A percentile compares a stretch with the other conserved stretches of the same genome.
Evolutionary conservation across 1,140 invertebrate genomes (phyloP).

Genomic region (Latrodectus geometricus): DNA sequence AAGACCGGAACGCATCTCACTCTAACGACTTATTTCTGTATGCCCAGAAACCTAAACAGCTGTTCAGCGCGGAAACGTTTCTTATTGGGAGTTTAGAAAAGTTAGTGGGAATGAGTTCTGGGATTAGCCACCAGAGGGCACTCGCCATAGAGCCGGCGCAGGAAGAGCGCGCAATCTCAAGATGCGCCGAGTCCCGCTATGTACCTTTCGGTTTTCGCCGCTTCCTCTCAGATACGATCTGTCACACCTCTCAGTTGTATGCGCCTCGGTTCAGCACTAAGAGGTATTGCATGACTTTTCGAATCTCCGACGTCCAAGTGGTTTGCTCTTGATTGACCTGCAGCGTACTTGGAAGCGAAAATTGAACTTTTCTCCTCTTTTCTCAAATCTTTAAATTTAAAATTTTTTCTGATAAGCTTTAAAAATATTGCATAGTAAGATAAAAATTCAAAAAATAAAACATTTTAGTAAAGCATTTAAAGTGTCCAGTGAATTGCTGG

Average conservation of each 20-base stretch:
- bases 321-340: not conserved
- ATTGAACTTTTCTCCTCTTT: not conserved
- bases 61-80: not conserved
- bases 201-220: not conserved
- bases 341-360: not conserved
- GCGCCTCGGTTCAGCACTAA: not conserved
- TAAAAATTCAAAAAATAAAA: not conserved
- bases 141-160: not conserved
- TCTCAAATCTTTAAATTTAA: not conserved
- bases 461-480: not conserved
- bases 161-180: slow-evolving; percentile 1
- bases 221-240: slow-evolving; percentile 17
- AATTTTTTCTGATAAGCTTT: not conserved
- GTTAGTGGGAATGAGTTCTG: not conserved
- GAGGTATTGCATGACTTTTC: slow-evolving; percentile 6
- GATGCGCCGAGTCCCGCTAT: slow-evolving; percentile 24
- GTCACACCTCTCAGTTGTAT: not conserved
- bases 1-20: not conserved
- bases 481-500: slow-evolving; percentile 5
- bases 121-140: slow-evolving; percentile 27
- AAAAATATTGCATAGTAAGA: not conserved
- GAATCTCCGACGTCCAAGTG: not conserved
- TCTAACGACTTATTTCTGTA: no score
- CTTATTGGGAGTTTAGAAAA: not conserved
- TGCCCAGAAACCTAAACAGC: not conserved